These are phyloP conservation scores for Anaspis maculata DNA, from an alignment of 2,888 invertebrate genomes.

Conservation along the genomic window DNA sequence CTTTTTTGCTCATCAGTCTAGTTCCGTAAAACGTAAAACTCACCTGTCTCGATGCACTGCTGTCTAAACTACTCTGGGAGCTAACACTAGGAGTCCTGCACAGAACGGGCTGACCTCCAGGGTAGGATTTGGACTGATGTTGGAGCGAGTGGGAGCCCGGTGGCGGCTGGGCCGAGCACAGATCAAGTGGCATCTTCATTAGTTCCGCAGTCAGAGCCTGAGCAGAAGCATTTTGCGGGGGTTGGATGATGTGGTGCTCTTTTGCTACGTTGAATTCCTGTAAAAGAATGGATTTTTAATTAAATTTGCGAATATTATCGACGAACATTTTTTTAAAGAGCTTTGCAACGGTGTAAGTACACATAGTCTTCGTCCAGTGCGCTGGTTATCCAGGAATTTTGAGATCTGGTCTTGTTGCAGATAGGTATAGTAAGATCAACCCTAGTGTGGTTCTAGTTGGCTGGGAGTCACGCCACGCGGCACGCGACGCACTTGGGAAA, in stretches of 20 bases:
- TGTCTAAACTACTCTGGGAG: slow-evolving; percentile 76
- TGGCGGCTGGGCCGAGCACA: slow-evolving; percentile 41
- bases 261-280: slow-evolving; percentile 60
- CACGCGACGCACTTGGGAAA: no score
- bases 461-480: no score
- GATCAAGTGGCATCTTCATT: slow-evolving; percentile 47
- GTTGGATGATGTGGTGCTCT: slow-evolving; percentile 56
- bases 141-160: slow-evolving; percentile 45
- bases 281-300: slow-evolving; percentile 22
- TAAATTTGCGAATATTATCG: no score
- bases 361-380: no score
- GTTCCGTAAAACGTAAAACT: no score
- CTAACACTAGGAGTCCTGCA: slow-evolving; percentile 74
- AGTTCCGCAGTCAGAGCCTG: slow-evolving; percentile 37
- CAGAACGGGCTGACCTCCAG: slow-evolving; percentile 50
- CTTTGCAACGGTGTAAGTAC: no score
- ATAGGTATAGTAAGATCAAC: no score
- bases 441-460: no score
- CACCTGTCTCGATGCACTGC: slow-evolving; percentile 47
- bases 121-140: slow-evolving; percentile 62
- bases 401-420: no score
- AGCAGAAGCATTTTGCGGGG: slow-evolving; percentile 44
- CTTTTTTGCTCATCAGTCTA: no score
- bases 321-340: no score
- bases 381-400: no score